Evolutionary conservation across 1,140 invertebrate genomes (phyloP), one percentile per base, ranked within the genome.

Genomic region (Lordiphosa mommai): DNA sequence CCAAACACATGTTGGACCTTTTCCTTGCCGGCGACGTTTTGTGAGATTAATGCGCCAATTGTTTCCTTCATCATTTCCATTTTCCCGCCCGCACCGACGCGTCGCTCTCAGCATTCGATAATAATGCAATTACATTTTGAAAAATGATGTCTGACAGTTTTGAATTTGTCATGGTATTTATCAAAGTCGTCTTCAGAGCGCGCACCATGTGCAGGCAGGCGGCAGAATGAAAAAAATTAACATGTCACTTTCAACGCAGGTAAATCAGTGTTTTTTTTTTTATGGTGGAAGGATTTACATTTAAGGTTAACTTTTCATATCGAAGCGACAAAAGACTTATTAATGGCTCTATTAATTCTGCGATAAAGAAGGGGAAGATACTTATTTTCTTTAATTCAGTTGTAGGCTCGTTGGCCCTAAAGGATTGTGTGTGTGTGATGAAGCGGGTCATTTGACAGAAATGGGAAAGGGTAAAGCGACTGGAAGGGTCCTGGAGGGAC

Each of bases 71-170:
- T 72, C 77, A 68, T 77, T 84, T 69, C 59, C 66, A 38, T 49
- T 49, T 50, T 14, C 56, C 58, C 66, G 51, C 55, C 17, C 51
- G n/a, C 53, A 6, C 32, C 27, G 14, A 27, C 29, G 12, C 12
- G 46, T 20, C 55, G 17, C 53, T 33, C 44, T 30, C 37, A 29
- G 30, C 40, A 20, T 53, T 56, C 77, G 61, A 82, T 86, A 84
- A 87, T 87, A 86, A 87, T 87, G 82, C 84, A 87, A 87, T 87
- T 87, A 87, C 84, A 57, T 74, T 74, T 87, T 87, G 84, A 87
- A 74, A 87, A 87, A 87, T 86, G 43, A 79, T 61, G 70, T 72
- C 79, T 87, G 84, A 87, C 84, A 87, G 84, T 87, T 87, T 87
- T 77, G 72, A 68, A 87, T 87, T 87, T 87, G 84, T 86, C 85